Evolutionary conservation across 2,113 vertebrate genomes (phyloP), one percentile per base, ranked within the genome.

Genomic region (Tyrannus savana): DNA sequence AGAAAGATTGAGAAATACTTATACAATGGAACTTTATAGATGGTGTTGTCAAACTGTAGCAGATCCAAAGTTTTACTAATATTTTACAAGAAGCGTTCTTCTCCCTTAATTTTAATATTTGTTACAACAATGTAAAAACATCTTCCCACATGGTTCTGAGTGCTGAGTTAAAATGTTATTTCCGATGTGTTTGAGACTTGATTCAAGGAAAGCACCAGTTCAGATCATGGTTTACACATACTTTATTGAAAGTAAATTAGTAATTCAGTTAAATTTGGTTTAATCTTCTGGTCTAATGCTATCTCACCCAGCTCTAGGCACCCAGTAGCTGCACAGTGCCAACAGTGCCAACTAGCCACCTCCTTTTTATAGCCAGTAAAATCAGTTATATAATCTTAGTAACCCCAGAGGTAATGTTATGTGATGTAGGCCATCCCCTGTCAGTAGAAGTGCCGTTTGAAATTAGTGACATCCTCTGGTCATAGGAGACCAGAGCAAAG

Each of bases 401-500:
- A 75, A 67, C 23, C 19, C 33, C 33, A 53, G 27, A n/a, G 4
- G 5, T 28, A 22, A 4, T 11, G 2, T 50, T 67, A 10, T 6
- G 9, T 33, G 25, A 17, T 50, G 17, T 10, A 13, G 47, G 31
- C 37, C 49, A 5, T 49, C 7, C 24, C 12, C 10, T n/a, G 9
- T 9, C 24, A 74, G 3, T 23, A 22, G 27, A 89, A 73, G 5
- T 12, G 16, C 21, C 52, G 10, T 7, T 42, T 77, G 22, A 77
- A 80, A 69, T 24, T 11, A 66, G 10, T 27, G 16, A 39, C 2
- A 6, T 22, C 7, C 3, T 41, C 39, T 37, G 5, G 19, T 47
- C 12, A 6, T 11, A 31, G 18, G 25, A 55, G 33, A 55, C 18
- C 4, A 64, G 14, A 14, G 16, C 17, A 68, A 30, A 0, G 0